Conservation (phyloP, 2,113 vertebrate species). For the Perca schrenkii region DNA sequence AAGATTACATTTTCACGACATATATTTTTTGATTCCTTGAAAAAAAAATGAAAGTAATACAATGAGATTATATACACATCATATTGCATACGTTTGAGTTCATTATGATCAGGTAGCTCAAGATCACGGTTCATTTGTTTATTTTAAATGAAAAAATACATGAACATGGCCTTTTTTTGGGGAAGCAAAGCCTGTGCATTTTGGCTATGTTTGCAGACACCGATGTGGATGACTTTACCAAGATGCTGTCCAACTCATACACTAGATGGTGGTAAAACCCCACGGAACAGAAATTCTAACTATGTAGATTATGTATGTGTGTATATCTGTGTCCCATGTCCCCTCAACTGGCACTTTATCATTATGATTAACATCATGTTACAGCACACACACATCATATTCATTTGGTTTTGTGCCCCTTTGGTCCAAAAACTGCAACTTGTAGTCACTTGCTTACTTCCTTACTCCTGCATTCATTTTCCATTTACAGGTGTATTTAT, state of each 20-base stretch:
- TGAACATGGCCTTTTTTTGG: not conserved
- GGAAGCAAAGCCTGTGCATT: not conserved
- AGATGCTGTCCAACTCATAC: not conserved
- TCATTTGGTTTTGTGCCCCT: not conserved
- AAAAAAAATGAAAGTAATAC: not conserved
- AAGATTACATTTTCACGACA: not conserved
- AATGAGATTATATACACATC: not conserved
- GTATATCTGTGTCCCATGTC: not conserved
- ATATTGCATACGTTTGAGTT: not conserved
- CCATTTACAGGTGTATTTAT: not conserved
- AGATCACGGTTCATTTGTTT: not conserved
- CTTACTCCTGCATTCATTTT: not conserved
- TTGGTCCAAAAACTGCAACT: not conserved
- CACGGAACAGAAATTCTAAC: not conserved
- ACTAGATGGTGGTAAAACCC: conserved; percentile 39
- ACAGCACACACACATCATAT: not conserved
- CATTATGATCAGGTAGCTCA: not conserved
- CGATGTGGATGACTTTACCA: not conserved
- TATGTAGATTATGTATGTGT: not conserved
- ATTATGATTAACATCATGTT: not conserved
- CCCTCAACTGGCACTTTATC: not conserved
- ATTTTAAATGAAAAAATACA: not conserved
- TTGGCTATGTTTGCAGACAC: not conserved
- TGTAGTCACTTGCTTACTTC: too few relatives aligned
- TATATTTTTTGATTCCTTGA: not conserved